Base-by-base conservation (phyloP, 2,888 invertebrate species). In the Eudasyphora cyanicolor region DNA sequence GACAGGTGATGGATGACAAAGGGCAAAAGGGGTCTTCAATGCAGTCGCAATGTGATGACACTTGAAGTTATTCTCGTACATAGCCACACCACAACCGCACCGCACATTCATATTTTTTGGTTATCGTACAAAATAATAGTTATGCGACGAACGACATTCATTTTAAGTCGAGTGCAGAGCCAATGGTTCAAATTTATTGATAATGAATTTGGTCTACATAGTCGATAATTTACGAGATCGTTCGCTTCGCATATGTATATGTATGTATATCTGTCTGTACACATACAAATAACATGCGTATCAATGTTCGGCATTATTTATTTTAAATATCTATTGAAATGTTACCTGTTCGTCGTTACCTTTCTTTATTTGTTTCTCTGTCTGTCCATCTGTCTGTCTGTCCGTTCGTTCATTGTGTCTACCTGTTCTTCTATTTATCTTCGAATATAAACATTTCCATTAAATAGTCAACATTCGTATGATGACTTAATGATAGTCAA, bases 401-500 rank as follows among this genome's bases (percentile, higher is more conserved):
- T 54, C n/a, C n/a, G n/a, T 51, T 17, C 42, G 1, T 35, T 14
- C 2, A 12, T 57, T 27, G 29, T 69, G 42, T 64, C 21, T 51
- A 24, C 21, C 49, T 42, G 29, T 21, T 32, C 24, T 7, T 60
- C 27, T 74, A 27, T 79, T 79, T 69, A 57, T 54, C 51, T 67
- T 32, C 27, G 29, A 67, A 19, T 17, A 17, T 54, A 51, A 69
- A 67, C 67, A 79, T 4, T 45, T 74, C 74, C 54, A 79, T 67
- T 79, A 79, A 67, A 57, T 64, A 21, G 74, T 57, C 54, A 54
- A 45, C 67, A 67, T 49, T 79, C 51, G 14, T 67, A 57, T 67
- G 74, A 69, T 74, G 35, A 60, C 74, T 74, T 69, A 73, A 69
- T 79, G 67, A 79, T 74, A 69, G 57, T 67, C 67, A 74, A 79